Conservation (phyloP, 2,888 invertebrate genomes). For the Molorchus minor region DNA sequence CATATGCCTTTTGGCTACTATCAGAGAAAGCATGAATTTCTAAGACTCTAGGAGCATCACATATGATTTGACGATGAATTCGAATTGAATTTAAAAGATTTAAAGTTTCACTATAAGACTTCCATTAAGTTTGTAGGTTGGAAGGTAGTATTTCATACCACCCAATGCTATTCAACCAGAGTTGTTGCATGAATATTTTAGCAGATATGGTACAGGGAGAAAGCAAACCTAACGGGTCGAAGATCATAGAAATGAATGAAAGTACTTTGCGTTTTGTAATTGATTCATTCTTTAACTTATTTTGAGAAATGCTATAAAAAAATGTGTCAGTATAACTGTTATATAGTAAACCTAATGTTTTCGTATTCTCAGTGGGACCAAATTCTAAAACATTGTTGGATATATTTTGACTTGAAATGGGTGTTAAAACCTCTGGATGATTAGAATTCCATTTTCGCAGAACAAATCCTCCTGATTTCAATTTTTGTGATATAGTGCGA, state of each 20-base stretch:
- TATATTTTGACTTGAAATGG: not conserved
- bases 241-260: slow-evolving; percentile 28
- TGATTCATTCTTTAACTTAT: not conserved
- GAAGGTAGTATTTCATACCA: slow-evolving; percentile 22
- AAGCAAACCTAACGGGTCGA: slow-evolving; percentile 33
- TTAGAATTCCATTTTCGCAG: slow-evolving; percentile 45
- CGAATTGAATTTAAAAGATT: slow-evolving; percentile 12
- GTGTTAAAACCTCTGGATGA: slow-evolving; percentile 17
- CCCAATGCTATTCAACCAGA: slow-evolving; percentile 23
- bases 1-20: slow-evolving; percentile 6
- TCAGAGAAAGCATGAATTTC: slow-evolving; percentile 4
- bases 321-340: not conserved
- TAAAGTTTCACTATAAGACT: slow-evolving; percentile 12
- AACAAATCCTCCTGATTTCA: slow-evolving; percentile 27
- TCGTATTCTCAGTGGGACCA: slow-evolving; percentile 4
- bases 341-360: slow-evolving; percentile 14
- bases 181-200: slow-evolving; percentile 22
- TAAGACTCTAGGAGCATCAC: not conserved
- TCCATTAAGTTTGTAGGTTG: slow-evolving; percentile 11
- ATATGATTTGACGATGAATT: slow-evolving; percentile 18
- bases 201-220: slow-evolving; percentile 3
- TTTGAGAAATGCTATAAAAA: slow-evolving; percentile 1
- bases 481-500: slow-evolving; percentile 7
- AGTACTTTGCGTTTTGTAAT: slow-evolving; percentile 28
- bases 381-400: slow-evolving; percentile 7